Evolutionary conservation across 2,113 vertebrate species (phyloP).

Genomic region (Pogonocichla stellata): DNA sequence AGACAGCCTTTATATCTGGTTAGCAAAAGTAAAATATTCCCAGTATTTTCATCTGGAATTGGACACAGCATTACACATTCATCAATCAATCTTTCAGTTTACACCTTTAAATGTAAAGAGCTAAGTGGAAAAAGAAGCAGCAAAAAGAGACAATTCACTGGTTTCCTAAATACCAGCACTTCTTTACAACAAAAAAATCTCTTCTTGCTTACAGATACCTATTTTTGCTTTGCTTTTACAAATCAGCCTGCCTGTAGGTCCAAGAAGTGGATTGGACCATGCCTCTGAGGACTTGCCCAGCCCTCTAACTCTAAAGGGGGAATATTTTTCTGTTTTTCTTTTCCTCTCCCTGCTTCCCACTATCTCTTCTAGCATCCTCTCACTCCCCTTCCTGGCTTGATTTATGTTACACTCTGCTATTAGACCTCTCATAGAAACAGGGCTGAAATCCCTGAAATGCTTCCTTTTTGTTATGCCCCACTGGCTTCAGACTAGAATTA

Average conservation of each 20-base stretch:
- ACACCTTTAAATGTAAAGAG: neutral
- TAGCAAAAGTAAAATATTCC: neutral
- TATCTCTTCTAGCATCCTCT: neutral
- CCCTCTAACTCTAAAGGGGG: neutral
- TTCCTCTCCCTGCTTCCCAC: neutral
- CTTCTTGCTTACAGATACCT: neutral
- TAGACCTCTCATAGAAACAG: neutral
- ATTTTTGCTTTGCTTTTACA: neutral
- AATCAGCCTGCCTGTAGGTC: neutral
- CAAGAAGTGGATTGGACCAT: neutral
- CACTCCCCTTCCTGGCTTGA: neutral
- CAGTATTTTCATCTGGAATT: neutral
- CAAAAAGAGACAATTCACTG: neutral
- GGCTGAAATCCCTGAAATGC: slow-evolving; percentile 25
- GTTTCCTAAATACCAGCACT: neutral
- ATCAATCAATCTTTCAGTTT: neutral
- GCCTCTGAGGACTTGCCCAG: neutral
- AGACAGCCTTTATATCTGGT: neutral
- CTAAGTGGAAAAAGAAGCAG: neutral
- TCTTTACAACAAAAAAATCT: neutral
- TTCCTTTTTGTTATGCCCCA: slow-evolving; percentile 35
- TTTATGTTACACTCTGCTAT: slow-evolving; percentile 3
- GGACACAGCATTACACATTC: neutral
- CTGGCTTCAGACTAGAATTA: slow-evolving; percentile 41
- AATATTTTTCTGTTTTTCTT: neutral